Evolutionary conservation across 35 echinoderm and acorn worm species (phyloP), one percentile per base, ranked within the genome.

Genomic region (Amphiura filiformis): DNA sequence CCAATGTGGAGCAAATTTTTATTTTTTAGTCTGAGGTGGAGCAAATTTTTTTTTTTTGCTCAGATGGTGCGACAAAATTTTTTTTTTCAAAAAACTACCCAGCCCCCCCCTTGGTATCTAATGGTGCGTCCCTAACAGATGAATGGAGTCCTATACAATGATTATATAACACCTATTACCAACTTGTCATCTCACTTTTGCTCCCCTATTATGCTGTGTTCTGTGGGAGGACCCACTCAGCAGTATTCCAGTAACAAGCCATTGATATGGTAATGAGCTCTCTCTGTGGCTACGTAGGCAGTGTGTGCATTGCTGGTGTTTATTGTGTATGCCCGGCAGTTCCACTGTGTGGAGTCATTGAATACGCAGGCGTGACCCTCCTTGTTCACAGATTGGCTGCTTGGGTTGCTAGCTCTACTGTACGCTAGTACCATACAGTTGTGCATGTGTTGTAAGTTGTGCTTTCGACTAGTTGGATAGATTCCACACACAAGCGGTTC

Each of bases 201-300:
- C 44, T 70, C 61, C 61, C 61, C 61, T 70, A 70, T 70, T 70
- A 23, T 26, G 26, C 61, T 15, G 28, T 70, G 61, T 30, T 13
- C 61, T 70, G 61, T 70, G 61, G 61, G 61, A 70, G 61, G 61
- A 70, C 61, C 61, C 61, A 70, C 4, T 70, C 61, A 70, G 41
- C 17, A 70, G 9, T 70, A 52, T 52, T 52, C 44, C 44, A 52
- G 28, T 70, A 47, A 70, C 26, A 70, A 70, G 61, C 11, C 28
- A 70, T 70, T 70, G 11, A 70, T 70, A 70, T 70, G 61, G 61
- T 70, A 70, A 70, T 70, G 61, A 70, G 61, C 7, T n/a, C n/a
- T n/a, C 61, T 26, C 61, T 15, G 61, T 70, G 61, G 61, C 61
- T 70, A 70, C 61, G 61, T 70, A 70, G 61, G 61, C 61, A 70